Base-by-base conservation (phyloP, 2,113 vertebrate species). In the Uropsilus gracilis region DNA sequence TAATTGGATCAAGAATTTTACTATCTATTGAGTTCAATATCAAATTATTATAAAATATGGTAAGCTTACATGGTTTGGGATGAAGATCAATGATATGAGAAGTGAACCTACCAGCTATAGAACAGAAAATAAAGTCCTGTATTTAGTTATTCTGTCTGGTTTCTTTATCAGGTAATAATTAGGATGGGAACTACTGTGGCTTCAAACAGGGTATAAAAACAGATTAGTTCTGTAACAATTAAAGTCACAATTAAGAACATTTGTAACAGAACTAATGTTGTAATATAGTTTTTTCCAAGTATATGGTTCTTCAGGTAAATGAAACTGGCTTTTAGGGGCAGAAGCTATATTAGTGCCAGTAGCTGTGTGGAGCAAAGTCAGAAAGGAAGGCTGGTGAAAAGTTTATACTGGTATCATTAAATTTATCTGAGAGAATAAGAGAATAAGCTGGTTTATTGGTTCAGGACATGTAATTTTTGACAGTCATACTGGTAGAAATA, bases 321-420 rank as follows among this genome's bases (percentile, higher is more conserved):
- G 72, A 11, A 63, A 84, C 83, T 97, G 94, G 24, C 89, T 97
- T 73, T 97, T 16, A 97, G 20, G 3, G 97, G 82, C 0, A 94
- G 32, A 0, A 97, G 50, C 68, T 26, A 1, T 26, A 1, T 42
- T 71, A 6, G 68, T 26, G 11, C 28, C 28, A 61, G 30, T 59
- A 28, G 57, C 24, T 42, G 37, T 71, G 68, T 12, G 3, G 68
- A 71, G 37, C 26, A 26, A 26, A 39, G 22, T 5, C 18, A 11
- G 68, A 34, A 42, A 71, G 10, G 37, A 71, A 71, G 18, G 68
- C 26, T 11, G 20, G 16, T 28, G 68, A 39, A 42, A 24, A 26
- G 37, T 24, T 71, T 42, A 26, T 24, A 42, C 9, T 37, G 18
- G 34, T 22, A 37, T 37, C 34, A 7, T 68, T 34, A 20, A 37